Evolutionary conservation across 2,113 vertebrate species (phyloP).

Genomic region (Naja naja): DNA sequence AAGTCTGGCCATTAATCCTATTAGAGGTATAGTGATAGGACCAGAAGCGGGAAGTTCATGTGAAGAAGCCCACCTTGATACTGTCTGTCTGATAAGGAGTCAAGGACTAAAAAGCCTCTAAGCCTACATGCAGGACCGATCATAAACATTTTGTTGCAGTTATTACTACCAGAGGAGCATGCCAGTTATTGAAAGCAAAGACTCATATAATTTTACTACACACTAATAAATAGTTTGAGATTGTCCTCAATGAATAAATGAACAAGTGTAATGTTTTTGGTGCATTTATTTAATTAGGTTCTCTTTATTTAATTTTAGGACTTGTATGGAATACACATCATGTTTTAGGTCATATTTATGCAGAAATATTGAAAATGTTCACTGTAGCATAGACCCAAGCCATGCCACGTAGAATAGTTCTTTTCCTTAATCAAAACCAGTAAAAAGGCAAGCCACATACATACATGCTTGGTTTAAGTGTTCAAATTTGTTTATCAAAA

Average conservation of each 20-base stretch:
- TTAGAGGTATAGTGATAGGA: background rate
- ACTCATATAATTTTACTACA: background rate
- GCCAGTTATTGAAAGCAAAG: background rate
- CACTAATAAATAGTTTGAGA: background rate
- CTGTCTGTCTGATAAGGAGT: background rate
- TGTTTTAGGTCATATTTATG: background rate
- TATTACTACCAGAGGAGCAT: background rate
- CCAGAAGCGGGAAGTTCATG: background rate
- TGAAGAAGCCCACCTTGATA: background rate
- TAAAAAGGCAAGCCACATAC: background rate
- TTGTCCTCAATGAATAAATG: background rate
- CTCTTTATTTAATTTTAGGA: background rate
- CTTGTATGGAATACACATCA: background rate
- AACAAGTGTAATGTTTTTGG: background rate
- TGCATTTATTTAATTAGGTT: background rate
- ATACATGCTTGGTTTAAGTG: background rate
- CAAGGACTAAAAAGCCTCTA: background rate
- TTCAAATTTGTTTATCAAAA: background rate
- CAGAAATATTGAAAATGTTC: background rate
- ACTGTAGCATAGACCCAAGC: background rate
- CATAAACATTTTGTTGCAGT: background rate
- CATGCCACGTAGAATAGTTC: background rate
- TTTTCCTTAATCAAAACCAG: background rate
- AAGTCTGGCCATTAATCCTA: background rate
- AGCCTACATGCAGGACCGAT: background rate